Percentiles rank a stretch among this genome's conserved stretches.
These are phyloP conservation scores for Orchesella flavescens DNA, from an alignment of 2,888 invertebrate genomes.

Conservation along the genomic window DNA sequence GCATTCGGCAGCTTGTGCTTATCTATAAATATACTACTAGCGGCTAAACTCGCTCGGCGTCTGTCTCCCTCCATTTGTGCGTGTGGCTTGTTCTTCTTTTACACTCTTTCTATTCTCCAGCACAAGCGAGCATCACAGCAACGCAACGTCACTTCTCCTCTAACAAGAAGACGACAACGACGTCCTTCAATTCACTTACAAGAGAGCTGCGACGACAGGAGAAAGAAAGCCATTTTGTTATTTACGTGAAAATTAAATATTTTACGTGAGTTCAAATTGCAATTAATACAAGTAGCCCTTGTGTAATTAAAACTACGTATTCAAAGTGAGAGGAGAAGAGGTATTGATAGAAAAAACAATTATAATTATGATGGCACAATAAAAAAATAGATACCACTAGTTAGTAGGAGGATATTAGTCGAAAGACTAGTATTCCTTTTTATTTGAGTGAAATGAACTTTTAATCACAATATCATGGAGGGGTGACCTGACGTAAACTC, in stretches of 20 bases:
- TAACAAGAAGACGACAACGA: slow-evolving; percentile 34
- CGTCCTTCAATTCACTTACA: slow-evolving; percentile 45
- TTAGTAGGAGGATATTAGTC: too few relatives aligned
- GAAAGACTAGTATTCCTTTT: too few relatives aligned
- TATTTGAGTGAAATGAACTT: too few relatives aligned
- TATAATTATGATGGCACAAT: not conserved
- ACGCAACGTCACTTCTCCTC: slow-evolving; percentile 1
- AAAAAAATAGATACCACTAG: not conserved
- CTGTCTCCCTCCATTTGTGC: not conserved
- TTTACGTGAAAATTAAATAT: too few relatives aligned
- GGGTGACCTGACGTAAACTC: too few relatives aligned
- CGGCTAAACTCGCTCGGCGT: not conserved
- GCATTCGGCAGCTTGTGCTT: too few relatives aligned
- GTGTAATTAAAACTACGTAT: not conserved
- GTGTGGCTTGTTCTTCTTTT: not conserved
- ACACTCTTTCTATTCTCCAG: not conserved
- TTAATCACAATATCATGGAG: too few relatives aligned
- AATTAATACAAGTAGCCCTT: too few relatives aligned
- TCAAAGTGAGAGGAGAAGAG: too few relatives aligned
- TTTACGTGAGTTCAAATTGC: too few relatives aligned
- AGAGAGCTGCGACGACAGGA: not conserved
- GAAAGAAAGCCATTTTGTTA: slow-evolving; percentile 35
- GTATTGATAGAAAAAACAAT: not conserved
- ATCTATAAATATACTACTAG: not conserved
- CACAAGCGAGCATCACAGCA: slow-evolving; percentile 28